phyloP scores from a whole-genome alignment of 2,797 vertebrate species.

The Coregonus sp. region DNA sequence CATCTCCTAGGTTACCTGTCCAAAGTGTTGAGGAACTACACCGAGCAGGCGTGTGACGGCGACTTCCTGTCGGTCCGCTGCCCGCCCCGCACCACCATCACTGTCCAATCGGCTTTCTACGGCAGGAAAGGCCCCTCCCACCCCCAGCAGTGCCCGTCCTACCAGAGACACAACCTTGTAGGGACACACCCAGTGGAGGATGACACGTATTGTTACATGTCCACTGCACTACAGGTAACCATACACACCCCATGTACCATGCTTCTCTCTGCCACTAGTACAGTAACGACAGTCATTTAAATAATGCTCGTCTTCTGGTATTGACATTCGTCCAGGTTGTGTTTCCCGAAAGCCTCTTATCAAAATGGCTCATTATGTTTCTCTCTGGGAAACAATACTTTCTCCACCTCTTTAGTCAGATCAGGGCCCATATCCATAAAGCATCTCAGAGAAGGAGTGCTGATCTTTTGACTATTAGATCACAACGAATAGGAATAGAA shows the following conservation, averaged over 20 bases:
- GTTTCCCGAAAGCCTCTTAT: background rate
- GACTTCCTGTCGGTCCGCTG: constrained; percentile 83
- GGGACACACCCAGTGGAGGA: constrained; percentile 69
- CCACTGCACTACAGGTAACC: constrained; percentile 86
- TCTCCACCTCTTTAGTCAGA: background rate
- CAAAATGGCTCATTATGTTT: background rate
- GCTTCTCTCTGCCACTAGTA: background rate
- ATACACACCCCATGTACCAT: background rate
- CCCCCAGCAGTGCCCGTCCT: constrained; percentile 79
- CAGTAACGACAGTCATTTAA: background rate
- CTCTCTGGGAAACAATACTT: too few relatives aligned
- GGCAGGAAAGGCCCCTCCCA: constrained; percentile 76
- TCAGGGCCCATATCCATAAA: background rate
- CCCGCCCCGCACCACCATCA: constrained; percentile 87
- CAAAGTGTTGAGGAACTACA: constrained; percentile 85
- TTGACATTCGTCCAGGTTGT: background rate
- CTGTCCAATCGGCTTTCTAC: constrained; percentile 88
- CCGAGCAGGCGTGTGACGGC: constrained; percentile 86
- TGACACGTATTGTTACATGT: constrained; percentile 81
- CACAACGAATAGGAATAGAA: background rate
- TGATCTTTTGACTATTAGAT: background rate
- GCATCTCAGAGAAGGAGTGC: too few relatives aligned
- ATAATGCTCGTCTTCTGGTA: background rate
- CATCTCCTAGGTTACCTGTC: constrained; percentile 81
- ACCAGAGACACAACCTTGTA: constrained; percentile 43